Evolutionary conservation across 1,140 invertebrate genomes (phyloP).

Genomic region (Heterodera schachtii): DNA sequence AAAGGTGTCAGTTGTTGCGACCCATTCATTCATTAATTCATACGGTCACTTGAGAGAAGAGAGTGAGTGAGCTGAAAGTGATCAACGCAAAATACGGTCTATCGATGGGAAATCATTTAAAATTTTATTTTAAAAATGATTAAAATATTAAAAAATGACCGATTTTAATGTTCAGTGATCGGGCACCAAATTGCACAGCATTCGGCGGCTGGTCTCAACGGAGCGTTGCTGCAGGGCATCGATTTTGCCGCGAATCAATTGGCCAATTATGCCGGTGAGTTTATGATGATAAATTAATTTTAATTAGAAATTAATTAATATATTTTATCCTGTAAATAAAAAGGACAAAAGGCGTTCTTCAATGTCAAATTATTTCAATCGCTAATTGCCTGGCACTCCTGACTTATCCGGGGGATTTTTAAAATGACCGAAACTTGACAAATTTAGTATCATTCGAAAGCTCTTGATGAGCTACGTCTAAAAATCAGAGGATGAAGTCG

Average conservation of each 20-base stretch:
- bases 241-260: not conserved
- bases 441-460: too few relatives aligned
- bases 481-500: too few relatives aligned
- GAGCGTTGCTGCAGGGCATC: not conserved
- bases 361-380: too few relatives aligned
- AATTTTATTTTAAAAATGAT: too few relatives aligned
- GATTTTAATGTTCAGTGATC: not conserved
- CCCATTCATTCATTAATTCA: not conserved
- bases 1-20: slow-evolving; percentile 1
- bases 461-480: too few relatives aligned
- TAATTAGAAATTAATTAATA: too few relatives aligned
- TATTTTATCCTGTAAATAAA: too few relatives aligned
- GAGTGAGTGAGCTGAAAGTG: not conserved
- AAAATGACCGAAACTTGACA: too few relatives aligned
- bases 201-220: not conserved
- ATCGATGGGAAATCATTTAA: not conserved
- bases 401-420: too few relatives aligned
- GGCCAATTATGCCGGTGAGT: not conserved
- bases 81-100: not conserved
- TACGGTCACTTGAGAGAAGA: not conserved
- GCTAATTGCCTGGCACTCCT: too few relatives aligned
- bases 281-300: not conserved
- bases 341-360: too few relatives aligned
- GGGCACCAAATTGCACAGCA: not conserved
- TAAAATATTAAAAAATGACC: too few relatives aligned